Evolutionary conservation across 2,797 vertebrate species (phyloP).

Genomic region (Acipenser transmontanus): DNA sequence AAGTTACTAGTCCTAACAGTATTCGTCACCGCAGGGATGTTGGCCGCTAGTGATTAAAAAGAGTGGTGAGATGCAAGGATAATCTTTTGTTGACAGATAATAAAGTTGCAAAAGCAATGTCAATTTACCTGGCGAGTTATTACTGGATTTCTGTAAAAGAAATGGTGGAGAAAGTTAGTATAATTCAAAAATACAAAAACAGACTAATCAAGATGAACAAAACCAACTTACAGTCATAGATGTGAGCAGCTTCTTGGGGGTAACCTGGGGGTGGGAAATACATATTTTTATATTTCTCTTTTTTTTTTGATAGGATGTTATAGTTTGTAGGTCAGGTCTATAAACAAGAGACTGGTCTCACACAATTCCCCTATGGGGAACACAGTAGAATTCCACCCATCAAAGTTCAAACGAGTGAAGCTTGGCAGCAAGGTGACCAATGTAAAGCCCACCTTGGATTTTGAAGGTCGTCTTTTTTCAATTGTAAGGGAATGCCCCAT

Average conservation of each 20-base stretch:
- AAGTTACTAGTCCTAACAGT: conserved; percentile 63
- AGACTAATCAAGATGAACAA: not conserved
- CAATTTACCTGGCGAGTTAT: conserved; percentile 48
- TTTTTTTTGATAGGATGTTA: too few relatives aligned
- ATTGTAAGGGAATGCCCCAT: not conserved
- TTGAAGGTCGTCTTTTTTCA: conserved; percentile 2
- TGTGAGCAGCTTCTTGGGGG: conserved; percentile 66
- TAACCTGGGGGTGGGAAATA: conserved; percentile 46
- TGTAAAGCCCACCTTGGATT: conserved; percentile 10
- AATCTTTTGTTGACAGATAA: not conserved
- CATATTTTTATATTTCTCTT: too few relatives aligned
- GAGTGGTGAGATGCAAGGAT: not conserved
- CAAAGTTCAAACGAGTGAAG: too few relatives aligned
- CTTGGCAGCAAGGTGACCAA: too few relatives aligned
- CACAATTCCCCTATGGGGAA: too few relatives aligned
- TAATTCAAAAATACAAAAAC: not conserved
- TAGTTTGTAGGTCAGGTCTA: too few relatives aligned
- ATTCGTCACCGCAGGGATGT: conserved; percentile 30
- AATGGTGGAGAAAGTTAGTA: not conserved
- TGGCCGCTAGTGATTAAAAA: conserved; percentile 32
- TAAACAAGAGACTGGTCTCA: too few relatives aligned
- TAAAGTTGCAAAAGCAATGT: not conserved
- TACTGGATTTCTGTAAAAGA: conserved; percentile 51
- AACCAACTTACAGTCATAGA: conserved; percentile 53
- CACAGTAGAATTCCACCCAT: too few relatives aligned